phyloP scores from a whole-genome alignment of 2,888 invertebrate genomes.

The Dione vanillae region DNA sequence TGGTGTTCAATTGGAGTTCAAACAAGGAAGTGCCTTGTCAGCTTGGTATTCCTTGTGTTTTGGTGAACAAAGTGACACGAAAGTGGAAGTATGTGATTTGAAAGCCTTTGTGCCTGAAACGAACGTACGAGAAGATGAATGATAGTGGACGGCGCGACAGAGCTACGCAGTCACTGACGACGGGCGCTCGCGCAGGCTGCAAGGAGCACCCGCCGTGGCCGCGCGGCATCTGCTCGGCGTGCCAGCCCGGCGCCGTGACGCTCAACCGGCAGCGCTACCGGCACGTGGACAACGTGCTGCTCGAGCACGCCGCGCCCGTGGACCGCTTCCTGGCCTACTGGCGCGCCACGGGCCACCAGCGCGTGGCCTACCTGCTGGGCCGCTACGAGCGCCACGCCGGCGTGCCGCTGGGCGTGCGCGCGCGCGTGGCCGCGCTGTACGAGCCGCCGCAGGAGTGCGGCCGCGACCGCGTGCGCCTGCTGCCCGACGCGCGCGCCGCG shows the following conservation, averaged over 20 bases:
- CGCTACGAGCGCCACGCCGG: slow-evolving; percentile 95
- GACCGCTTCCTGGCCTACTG: slow-evolving; percentile 98
- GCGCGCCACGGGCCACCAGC: slow-evolving; percentile 96
- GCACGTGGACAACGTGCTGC: slow-evolving; percentile 98
- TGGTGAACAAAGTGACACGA: too few relatives aligned
- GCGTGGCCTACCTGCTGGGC: slow-evolving; percentile 96
- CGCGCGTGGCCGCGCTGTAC: slow-evolving; percentile 96
- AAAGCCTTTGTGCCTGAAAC: too few relatives aligned
- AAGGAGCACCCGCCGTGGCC: slow-evolving; percentile 99
- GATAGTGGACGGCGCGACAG: too few relatives aligned
- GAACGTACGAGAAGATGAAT: too few relatives aligned
- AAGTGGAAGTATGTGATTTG: too few relatives aligned
- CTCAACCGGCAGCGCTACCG: slow-evolving; percentile 97
- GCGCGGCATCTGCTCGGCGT: slow-evolving; percentile 98
- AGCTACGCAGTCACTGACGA: too few relatives aligned
- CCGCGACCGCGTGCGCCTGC: slow-evolving; percentile 86
- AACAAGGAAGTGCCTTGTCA: too few relatives aligned
- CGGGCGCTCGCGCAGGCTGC: slow-evolving; percentile 85
- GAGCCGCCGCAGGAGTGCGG: slow-evolving; percentile 97
- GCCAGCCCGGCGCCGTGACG: slow-evolving; percentile 98
- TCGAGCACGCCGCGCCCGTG: slow-evolving; percentile 97
- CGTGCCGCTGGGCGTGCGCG: slow-evolving; percentile 95
- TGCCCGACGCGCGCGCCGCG: slow-evolving; percentile 87
- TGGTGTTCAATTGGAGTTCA: too few relatives aligned
- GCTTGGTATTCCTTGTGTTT: too few relatives aligned